Conservation (phyloP, 2,113 vertebrate species). For the Ovibos moschatus region DNA sequence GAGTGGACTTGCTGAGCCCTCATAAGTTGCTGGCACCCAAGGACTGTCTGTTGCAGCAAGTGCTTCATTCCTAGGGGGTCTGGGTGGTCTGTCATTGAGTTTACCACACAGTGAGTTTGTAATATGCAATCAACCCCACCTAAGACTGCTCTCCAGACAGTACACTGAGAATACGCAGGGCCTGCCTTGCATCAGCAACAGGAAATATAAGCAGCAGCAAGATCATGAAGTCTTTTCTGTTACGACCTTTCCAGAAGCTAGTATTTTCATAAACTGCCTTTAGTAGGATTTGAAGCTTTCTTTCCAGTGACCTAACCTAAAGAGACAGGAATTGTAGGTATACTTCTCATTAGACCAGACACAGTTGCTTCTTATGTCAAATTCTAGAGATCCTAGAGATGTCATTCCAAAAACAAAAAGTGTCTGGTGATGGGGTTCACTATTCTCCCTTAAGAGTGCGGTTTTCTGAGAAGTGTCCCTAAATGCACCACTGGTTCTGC, state of each 20-base stretch:
- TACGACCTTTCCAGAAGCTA: background rate
- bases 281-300: background rate
- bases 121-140: background rate
- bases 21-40: background rate
- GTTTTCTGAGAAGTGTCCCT: background rate
- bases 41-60: background rate
- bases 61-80: background rate
- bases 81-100: background rate
- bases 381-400: background rate
- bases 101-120: background rate
- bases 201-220: background rate
- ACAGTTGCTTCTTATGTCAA: background rate
- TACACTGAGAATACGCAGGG: background rate
- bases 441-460: background rate
- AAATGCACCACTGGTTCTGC: slow-evolving; percentile 51
- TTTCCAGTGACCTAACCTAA: background rate
- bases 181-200: background rate
- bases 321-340: background rate
- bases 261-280: background rate
- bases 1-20: background rate
- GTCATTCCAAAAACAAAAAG: background rate
- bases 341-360: background rate
- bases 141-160: background rate
- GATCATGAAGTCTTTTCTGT: background rate
- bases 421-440: background rate